Evolutionary conservation across 2,888 invertebrate genomes (phyloP), one percentile per base, ranked within the genome.

Genomic region (Idaea aversata): DNA sequence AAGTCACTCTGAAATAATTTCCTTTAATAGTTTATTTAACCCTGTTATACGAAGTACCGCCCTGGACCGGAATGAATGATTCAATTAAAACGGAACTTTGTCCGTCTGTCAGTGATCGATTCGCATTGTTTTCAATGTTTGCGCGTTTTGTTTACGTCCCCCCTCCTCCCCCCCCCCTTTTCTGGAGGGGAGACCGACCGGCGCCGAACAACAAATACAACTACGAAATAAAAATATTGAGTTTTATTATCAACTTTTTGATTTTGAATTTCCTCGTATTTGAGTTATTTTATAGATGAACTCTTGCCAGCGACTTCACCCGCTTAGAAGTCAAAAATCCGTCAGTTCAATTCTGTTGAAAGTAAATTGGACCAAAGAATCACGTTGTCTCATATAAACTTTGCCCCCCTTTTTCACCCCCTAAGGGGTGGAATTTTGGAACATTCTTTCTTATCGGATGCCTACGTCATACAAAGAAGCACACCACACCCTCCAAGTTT

Each of bases 141-240:
- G 70, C 59, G 59, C 34, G 25, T 67, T 71, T 70, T 78, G 75
- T 65, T 69, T 65, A 5, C 13, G 6, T 4, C 59, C 25, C 25
- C 59, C 34, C 25, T 16, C n/a, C 15, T n/a, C 58, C 58, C 15
- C 58, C n/a, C 15, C 58, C 58, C 6, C 58, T 47, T 36, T 47
- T 10, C 47, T 47, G 47, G 47, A 47, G 10, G 47, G 13, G 47
- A 47, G 47, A 47, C 47, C 47, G 47, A 10, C 13, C 47, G 47
- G 47, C 47, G 47, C 63, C 71, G 65, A 71, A 67, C 74, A 74
- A 69, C 77, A 80, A 82, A 79, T 78, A 82, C 10, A 7, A 36
- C 36, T 3, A 36, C 36, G 36, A 78, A 79, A 81, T 81, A 74
- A 77, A 81, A 79, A 36, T 36, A 36, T 47, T 47, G 47, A n/a